A percentile compares a stretch with the other conserved stretches of the same genome.
Conservation (phyloP, 2,888 invertebrate genomes). For the Lasioglossum marginatum region DNA sequence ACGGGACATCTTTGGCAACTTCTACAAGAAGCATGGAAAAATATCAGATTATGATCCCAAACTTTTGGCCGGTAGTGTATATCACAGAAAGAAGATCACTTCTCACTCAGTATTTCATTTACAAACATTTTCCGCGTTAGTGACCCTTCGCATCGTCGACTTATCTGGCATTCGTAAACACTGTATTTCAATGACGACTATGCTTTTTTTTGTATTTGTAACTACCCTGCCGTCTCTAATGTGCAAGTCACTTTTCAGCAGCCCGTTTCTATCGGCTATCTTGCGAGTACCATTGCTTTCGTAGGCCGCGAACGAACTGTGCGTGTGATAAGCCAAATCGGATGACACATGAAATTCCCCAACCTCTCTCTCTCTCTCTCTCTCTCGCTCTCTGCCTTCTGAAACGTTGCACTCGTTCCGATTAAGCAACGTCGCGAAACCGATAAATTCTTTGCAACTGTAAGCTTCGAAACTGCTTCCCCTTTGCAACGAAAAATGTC, state of each 20-base stretch:
- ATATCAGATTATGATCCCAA: too few species aligned
- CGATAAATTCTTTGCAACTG: background rate
- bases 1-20: too few species aligned
- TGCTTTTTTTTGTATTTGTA: background rate
- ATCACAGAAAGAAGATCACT: too few species aligned
- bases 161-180: conserved; percentile 10
- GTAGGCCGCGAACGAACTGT: background rate
- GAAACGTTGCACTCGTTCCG: background rate
- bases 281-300: background rate
- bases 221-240: background rate
- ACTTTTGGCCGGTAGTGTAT: background rate
- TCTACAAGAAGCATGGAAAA: too few species aligned
- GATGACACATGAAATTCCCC: background rate
- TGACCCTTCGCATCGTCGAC: background rate
- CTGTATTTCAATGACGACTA: background rate
- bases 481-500: too few species aligned
- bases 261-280: background rate
- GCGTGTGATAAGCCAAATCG: background rate
- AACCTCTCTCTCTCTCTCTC: background rate
- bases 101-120: too few species aligned
- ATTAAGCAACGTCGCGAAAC: background rate
- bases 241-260: background rate
- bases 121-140: background rate
- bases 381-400: background rate
- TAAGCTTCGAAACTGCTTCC: too few species aligned